phyloP scores from a whole-genome alignment of 2,888 invertebrate genomes.

The Alviniconcha strummeri region DNA sequence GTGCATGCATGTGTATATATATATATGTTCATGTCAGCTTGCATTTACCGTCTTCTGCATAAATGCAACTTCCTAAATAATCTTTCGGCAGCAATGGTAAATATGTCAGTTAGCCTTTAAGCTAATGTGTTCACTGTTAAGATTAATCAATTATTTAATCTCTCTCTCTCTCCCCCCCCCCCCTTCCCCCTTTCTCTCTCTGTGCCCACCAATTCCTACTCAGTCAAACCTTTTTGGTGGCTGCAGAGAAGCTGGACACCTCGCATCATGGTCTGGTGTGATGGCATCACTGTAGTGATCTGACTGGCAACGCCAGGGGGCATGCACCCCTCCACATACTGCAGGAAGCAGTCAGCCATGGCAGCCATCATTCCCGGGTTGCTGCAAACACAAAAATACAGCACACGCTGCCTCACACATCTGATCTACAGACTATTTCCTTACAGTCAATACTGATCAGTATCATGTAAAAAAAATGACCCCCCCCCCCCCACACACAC shows the following conservation, averaged over 20 bases:
- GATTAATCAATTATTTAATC: too few relatives aligned
- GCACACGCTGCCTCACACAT: not conserved
- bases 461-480: too few relatives aligned
- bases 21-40: not conserved
- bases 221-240: slow-evolving; percentile 15
- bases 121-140: too few relatives aligned
- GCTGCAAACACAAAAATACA: slow-evolving; percentile 7
- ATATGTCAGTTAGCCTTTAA: too few relatives aligned
- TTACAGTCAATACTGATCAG: too few relatives aligned
- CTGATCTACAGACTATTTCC: too few relatives aligned
- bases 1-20: not conserved
- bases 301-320: not conserved
- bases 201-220: too few relatives aligned
- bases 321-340: slow-evolving; percentile 32
- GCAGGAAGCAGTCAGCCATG: slow-evolving; percentile 10
- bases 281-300: slow-evolving; percentile 18
- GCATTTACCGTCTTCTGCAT: not conserved
- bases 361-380: slow-evolving; percentile 7
- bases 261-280: not conserved
- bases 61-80: not conserved
- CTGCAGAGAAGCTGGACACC: slow-evolving; percentile 20
- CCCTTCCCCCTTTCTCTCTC: too few relatives aligned
- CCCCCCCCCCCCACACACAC: not conserved
- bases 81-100: too few relatives aligned
- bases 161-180: too few relatives aligned